Evolutionary conservation across 2,113 vertebrate species (phyloP).

Genomic region (Tenrec ecaudatus): DNA sequence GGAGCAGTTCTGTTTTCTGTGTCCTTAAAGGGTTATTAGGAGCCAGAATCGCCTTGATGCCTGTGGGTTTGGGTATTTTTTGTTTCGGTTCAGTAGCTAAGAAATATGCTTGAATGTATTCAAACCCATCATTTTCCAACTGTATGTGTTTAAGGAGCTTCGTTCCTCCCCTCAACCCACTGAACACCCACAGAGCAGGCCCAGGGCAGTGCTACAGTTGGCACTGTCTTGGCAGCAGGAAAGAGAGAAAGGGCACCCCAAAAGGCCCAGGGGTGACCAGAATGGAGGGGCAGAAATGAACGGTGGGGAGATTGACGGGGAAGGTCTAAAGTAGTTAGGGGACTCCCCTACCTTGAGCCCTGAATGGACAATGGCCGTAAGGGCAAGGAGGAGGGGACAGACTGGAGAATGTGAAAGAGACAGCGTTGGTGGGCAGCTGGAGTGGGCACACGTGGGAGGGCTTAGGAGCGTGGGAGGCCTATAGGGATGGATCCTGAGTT

Average conservation of each 20-base stretch:
- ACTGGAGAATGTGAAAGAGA: neutral
- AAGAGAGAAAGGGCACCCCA: too few species aligned
- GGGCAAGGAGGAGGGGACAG: neutral
- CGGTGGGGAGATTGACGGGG: neutral
- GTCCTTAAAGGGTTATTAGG: too few species aligned
- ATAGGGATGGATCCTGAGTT: neutral
- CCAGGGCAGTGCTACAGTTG: neutral
- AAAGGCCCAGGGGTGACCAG: too few species aligned
- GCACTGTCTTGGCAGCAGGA: neutral
- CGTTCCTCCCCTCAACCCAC: too few species aligned
- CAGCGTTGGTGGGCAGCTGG: neutral
- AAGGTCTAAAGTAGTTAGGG: neutral
- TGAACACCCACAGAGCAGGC: neutral
- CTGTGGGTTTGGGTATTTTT: too few species aligned
- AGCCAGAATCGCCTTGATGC: too few species aligned
- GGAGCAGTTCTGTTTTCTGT: too few species aligned
- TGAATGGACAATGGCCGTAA: neutral
- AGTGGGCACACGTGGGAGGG: neutral
- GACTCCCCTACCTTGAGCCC: neutral
- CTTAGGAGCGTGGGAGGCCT: neutral
- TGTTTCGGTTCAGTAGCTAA: too few species aligned
- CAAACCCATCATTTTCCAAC: neutral
- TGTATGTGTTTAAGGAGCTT: neutral
- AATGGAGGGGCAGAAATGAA: too few species aligned
- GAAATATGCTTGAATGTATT: constrained; percentile 12